These are phyloP conservation scores for Chelonus formosanus DNA, from an alignment of 2,888 invertebrate genomes.

Conservation along the genomic window DNA sequence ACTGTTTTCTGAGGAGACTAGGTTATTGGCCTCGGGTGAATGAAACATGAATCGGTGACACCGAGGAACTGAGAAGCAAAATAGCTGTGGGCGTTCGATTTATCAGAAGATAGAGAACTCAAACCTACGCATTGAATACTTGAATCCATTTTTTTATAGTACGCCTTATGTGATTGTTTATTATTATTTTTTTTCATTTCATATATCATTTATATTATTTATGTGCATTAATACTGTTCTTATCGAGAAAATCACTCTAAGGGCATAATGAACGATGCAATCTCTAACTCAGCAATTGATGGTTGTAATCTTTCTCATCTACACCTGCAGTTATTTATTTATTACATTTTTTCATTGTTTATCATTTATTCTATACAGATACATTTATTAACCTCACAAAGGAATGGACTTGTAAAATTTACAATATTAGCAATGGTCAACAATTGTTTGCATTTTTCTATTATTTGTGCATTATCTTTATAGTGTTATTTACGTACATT, in stretches of 20 bases:
- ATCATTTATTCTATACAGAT: too few relatives aligned
- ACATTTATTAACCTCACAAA: too few relatives aligned
- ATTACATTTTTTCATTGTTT: too few relatives aligned
- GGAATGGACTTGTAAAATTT: too few relatives aligned
- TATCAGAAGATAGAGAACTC: slow-evolving; percentile 26
- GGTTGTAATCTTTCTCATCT: too few relatives aligned
- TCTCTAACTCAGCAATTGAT: too few relatives aligned
- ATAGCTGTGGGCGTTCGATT: slow-evolving; percentile 30
- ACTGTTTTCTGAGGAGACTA: slow-evolving; percentile 35
- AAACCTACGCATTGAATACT: slow-evolving; percentile 10
- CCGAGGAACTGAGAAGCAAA: slow-evolving; percentile 16
- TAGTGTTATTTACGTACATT: too few relatives aligned
- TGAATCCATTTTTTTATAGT: slow-evolving; percentile 18
- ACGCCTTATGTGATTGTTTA: slow-evolving; percentile 15
- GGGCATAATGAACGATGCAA: too few relatives aligned
- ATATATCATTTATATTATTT: slow-evolving; percentile 4
- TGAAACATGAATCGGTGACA: slow-evolving; percentile 49
- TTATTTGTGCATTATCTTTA: too few relatives aligned
- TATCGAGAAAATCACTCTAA: background rate
- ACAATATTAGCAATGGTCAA: too few relatives aligned
- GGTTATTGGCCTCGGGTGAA: slow-evolving; percentile 63
- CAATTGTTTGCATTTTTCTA: too few relatives aligned
- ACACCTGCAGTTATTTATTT: too few relatives aligned
- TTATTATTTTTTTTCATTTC: slow-evolving; percentile 4
- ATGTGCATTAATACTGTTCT: background rate